Conservation (phyloP, 2,888 invertebrate genomes). For the Nycteola revayana region DNA sequence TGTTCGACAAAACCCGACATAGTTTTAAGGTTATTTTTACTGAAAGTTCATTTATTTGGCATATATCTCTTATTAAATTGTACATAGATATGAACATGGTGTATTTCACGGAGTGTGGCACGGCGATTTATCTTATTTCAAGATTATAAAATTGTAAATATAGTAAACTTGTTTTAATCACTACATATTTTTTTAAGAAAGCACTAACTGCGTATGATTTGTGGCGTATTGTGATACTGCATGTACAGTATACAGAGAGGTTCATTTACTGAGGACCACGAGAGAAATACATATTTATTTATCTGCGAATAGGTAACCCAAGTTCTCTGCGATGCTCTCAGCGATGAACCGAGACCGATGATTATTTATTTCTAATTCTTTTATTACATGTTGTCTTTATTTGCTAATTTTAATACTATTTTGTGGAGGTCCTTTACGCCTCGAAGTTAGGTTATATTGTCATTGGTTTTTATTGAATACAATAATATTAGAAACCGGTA, state of each 20-base stretch:
- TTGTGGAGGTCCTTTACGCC: conserved; percentile 28
- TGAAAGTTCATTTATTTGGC: conserved; percentile 32
- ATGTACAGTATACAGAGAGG: conserved; percentile 8
- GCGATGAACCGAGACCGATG: no score
- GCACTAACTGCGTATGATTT: conserved; percentile 47
- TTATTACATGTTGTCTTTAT: no score
- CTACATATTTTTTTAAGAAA: conserved; percentile 70
- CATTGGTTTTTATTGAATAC: no score
- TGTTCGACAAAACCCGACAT: conserved; percentile 26
- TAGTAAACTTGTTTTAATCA: conserved; percentile 72
- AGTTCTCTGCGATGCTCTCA: no score
- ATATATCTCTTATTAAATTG: conserved; percentile 46
- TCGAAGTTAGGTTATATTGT: conserved; percentile 22
- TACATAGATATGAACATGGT: conserved; percentile 46
- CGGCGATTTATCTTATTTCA: conserved; percentile 34
- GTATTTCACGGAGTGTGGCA: conserved; percentile 27
- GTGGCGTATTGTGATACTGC: conserved; percentile 47
- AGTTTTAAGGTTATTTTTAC: conserved; percentile 40
- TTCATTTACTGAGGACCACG: no score
- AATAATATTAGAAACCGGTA: conserved; percentile 10
- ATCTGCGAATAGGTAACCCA: no score
- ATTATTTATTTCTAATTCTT: no score
- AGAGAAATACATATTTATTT: no score
- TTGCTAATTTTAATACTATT: conserved; percentile 11
- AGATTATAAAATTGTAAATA: conserved; percentile 65